Evolutionary conservation across 2,888 invertebrate species (phyloP).

Genomic region (Macrosoma leucophasiata): DNA sequence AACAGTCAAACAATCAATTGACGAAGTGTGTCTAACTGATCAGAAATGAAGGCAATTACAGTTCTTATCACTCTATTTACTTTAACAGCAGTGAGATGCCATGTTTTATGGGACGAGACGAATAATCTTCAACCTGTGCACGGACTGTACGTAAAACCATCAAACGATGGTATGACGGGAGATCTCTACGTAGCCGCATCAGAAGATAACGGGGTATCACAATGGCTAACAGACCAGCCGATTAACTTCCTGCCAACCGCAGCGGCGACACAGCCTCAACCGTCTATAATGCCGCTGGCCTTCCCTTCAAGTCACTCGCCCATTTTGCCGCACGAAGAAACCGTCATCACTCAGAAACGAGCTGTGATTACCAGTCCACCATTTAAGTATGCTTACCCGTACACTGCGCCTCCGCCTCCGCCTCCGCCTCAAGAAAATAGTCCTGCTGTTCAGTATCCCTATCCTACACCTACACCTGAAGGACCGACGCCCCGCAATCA

Average conservation of each 20-base stretch:
- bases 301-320: conserved; percentile 30
- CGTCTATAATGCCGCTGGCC: conserved; percentile 28
- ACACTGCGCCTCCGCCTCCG: conserved; percentile 45
- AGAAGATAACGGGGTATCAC: conserved; percentile 54
- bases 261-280: conserved; percentile 33
- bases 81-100: conserved; percentile 32
- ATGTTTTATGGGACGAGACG: conserved; percentile 37
- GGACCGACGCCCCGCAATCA: conserved; percentile 24
- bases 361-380: conserved; percentile 41
- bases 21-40: too few species aligned
- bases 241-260: conserved; percentile 47
- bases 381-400: conserved; percentile 47
- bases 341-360: conserved; percentile 41
- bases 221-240: conserved; percentile 61
- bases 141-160: conserved; percentile 59
- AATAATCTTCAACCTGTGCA: conserved; percentile 58
- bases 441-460: conserved; percentile 37
- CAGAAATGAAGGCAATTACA: too few species aligned
- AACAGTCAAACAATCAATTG: too few species aligned
- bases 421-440: conserved; percentile 33
- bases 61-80: too few species aligned
- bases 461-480: conserved; percentile 34
- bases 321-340: conserved; percentile 37
- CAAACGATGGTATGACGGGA: conserved; percentile 57
- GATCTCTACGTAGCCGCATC: conserved; percentile 66